phyloP scores from a whole-genome alignment of 2,797 vertebrate species.

The Sebastes iracundus region DNA sequence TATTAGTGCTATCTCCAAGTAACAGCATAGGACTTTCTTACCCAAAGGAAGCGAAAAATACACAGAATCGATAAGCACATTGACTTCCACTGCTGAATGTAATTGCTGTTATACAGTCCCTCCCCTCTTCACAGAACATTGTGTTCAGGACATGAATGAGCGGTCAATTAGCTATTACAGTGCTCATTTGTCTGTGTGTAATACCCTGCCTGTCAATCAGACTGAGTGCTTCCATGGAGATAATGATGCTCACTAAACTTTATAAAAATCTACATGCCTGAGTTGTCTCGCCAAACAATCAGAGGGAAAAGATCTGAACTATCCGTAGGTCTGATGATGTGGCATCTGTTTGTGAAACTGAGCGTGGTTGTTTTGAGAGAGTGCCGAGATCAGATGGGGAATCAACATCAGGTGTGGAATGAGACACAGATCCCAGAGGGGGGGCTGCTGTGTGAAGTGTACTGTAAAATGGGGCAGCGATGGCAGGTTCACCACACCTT shows the following conservation, averaged over 20 bases:
- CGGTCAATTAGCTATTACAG: slow-evolving; percentile 70
- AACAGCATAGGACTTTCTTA: slow-evolving; percentile 48
- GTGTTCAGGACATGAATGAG: slow-evolving; percentile 68
- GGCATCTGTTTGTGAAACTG: slow-evolving; percentile 63
- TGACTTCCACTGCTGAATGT: slow-evolving; percentile 46
- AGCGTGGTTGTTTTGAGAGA: slow-evolving; percentile 50
- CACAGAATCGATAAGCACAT: slow-evolving; percentile 55
- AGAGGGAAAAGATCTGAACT: slow-evolving; percentile 14
- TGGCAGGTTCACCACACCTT: slow-evolving; percentile 60
- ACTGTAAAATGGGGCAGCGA: slow-evolving; percentile 62
- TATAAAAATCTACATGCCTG: slow-evolving; percentile 11
- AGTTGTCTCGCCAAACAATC: slow-evolving; percentile 1
- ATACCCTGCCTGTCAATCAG: slow-evolving; percentile 61
- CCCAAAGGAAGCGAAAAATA: slow-evolving; percentile 38
- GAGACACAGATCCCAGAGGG: slow-evolving; percentile 58
- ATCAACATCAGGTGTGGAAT: slow-evolving; percentile 71
- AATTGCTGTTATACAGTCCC: slow-evolving; percentile 46
- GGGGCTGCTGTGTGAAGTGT: slow-evolving; percentile 53
- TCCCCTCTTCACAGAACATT: slow-evolving; percentile 54
- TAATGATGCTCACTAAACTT: slow-evolving; percentile 43
- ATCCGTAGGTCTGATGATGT: slow-evolving; percentile 24
- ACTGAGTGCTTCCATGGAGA: slow-evolving; percentile 35
- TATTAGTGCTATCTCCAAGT: slow-evolving; percentile 52
- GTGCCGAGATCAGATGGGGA: slow-evolving; percentile 60
- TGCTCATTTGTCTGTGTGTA: slow-evolving; percentile 65